Percentiles rank a stretch among this genome's conserved stretches.
Evolutionary conservation across 1,140 invertebrate genomes (phyloP).

Genomic region (Halictus rubicundus): DNA sequence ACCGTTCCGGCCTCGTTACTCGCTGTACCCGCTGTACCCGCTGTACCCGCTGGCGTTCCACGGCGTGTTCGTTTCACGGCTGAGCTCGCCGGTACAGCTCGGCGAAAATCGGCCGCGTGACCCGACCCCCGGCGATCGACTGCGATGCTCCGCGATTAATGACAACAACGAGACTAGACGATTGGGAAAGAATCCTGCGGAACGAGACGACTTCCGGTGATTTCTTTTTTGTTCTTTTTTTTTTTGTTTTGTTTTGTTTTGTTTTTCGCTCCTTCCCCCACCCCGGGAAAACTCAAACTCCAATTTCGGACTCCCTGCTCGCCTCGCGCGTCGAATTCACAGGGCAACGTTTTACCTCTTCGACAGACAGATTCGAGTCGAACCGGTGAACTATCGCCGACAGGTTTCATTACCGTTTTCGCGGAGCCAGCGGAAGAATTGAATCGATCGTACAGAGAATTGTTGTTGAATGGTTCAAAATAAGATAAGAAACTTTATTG

Average conservation of each 20-base stretch:
- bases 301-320: no score
- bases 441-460: no score
- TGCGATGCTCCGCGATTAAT: slow-evolving; percentile 15
- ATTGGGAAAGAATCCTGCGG: neutral
- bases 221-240: no score
- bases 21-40: neutral
- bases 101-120: slow-evolving; percentile 15
- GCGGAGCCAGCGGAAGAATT: no score
- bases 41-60: neutral
- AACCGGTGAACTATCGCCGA: no score
- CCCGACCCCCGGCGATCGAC: neutral
- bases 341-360: neutral
- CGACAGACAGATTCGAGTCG: no score
- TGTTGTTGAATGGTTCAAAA: no score
- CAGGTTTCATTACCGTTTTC: no score
- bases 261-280: no score
- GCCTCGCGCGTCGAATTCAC: neutral
- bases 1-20: slow-evolving; percentile 23
- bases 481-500: no score
- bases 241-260: no score
- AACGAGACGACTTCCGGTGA: neutral
- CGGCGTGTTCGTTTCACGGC: slow-evolving; percentile 28
- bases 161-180: slow-evolving; percentile 4
- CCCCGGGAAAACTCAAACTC: no score
- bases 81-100: slow-evolving; percentile 20